Base-by-base conservation (phyloP, 2,113 vertebrate species). In the Saguinus imperator region DNA sequence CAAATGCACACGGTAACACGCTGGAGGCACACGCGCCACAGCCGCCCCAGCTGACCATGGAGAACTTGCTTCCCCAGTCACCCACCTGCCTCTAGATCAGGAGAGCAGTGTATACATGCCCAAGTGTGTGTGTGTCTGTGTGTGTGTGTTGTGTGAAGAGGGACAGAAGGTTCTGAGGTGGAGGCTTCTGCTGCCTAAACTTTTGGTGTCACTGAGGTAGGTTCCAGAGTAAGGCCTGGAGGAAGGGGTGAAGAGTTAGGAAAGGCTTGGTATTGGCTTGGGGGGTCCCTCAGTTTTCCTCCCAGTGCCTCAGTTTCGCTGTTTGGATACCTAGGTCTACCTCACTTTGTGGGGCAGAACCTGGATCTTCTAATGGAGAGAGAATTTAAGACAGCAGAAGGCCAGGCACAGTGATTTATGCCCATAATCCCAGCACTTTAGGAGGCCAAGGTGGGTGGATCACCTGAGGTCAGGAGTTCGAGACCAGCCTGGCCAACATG, bases 51-150 rank as follows among this genome's bases (percentile, higher is more conserved):
- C 37, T 86, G 79, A 77, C 84, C 83, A 72, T 50, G 45, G 79
- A 94, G 89, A 93, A 82, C 81, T 82, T 85, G 79, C 27, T 45
- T 91, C 92, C 50, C 48, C 80, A 58, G 81, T 81, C 75, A 92
- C 66, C 85, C 66, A 92, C 58, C 87, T 61, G 89, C 48, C n/a
- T 35, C 66, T 7, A 73, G 43, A 66, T 64, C 48, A n/a, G 66
- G 66, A 79, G 48, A 29, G 52, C 40, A 14, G 16, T 55, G 68
- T 73, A 64, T 35, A 3, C 29, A 70, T 66, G 61, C 64, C 55
- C 66, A 6, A 29, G 18, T 52, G 73, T 72, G 50, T 21, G 25
- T 32, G n/a, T 40, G 21, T 76, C 48, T 32, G 29, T 76, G 45
- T 43, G 8, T 43, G 8, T n/a, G 52, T 68, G 61, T 75, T n/a